Evolutionary conservation across 2,888 invertebrate genomes (phyloP), one percentile per base, ranked within the genome.

Genomic region (Boloria selene): DNA sequence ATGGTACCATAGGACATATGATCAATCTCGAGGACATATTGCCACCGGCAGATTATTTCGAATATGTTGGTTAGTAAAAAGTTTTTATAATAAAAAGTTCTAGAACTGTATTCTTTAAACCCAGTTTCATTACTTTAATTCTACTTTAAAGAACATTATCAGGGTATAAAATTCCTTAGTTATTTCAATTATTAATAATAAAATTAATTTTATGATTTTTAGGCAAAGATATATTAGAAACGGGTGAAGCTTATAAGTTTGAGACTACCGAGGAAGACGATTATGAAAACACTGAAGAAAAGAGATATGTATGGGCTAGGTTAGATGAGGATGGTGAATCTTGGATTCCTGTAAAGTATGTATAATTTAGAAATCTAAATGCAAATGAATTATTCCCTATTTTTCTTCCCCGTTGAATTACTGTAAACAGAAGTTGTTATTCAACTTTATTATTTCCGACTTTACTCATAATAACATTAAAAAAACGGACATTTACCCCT

Each of bases 341-440:
- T 0, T 88, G 84, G 84, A 65, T 77, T 18, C 88, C 88, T 22
- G 72, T 84, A n/a, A 85, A 82, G 88, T 88, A 77, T 49, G 58
- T 64, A 38, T 38, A 38, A 38, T 38, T 10, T 38, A 38, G 31
- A 38, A 38, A 38, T 38, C 7, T 38, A 38, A 38, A 38, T 38
- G 31, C 10, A 38, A 38, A 2, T 2, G 10, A 38, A 1, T 38
- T 2, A 38, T 38, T 10, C 31, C 31, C 31, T 38, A 38, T 10
- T 38, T 38, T 38, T 38, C 31, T 38, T 38, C 22, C 1, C 22
- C 3, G 22, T 22, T 22, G 3, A 22, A 22, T 22, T 22, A 2
- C 3, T 22, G 3, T 22, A 22, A 22, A 22, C 22, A 22, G 3
- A 22, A 2, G 22, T 22, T 38, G 31, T 2, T 31, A 5, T 6